phyloP scores from a whole-genome alignment of 2,888 invertebrate species.

The Pseudeuparius sepicola region DNA sequence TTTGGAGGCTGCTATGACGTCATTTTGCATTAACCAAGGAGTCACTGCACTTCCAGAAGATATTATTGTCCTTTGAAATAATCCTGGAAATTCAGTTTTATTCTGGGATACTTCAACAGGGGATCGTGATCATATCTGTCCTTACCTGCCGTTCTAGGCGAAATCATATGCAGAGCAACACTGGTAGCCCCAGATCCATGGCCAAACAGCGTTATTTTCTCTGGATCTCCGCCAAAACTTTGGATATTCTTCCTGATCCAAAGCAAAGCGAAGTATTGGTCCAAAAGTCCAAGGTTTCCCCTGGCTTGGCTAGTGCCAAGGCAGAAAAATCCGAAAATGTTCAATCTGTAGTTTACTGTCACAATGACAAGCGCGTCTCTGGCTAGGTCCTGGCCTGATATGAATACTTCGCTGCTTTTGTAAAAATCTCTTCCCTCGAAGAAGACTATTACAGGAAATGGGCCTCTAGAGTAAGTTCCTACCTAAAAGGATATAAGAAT shows the following conservation, averaged over 20 bases:
- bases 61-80: conserved; percentile 57
- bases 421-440: conserved; percentile 56
- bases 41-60: conserved; percentile 51
- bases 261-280: conserved; percentile 70
- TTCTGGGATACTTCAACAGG: no score
- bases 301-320: conserved; percentile 47
- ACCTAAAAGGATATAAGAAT: no score
- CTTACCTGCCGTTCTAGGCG: conserved; percentile 54
- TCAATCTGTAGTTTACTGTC: conserved; percentile 58
- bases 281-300: conserved; percentile 79
- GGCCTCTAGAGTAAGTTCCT: no score
- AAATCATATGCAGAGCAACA: conserved; percentile 55
- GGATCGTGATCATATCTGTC: neutral
- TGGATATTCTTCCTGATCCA: conserved; percentile 70
- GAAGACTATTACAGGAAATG: conserved; percentile 56
- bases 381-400: conserved; percentile 62
- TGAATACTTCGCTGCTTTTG: conserved; percentile 37
- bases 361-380: conserved; percentile 61
- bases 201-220: conserved; percentile 70
- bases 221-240: conserved; percentile 71
- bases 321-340: conserved; percentile 59
- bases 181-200: conserved; percentile 71
- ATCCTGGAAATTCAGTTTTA: conserved; percentile 35
- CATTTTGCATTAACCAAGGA: conserved; percentile 38
- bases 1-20: conserved; percentile 43